Evolutionary conservation across 2,888 invertebrate genomes (phyloP).

Genomic region (Aquatica leii): DNA sequence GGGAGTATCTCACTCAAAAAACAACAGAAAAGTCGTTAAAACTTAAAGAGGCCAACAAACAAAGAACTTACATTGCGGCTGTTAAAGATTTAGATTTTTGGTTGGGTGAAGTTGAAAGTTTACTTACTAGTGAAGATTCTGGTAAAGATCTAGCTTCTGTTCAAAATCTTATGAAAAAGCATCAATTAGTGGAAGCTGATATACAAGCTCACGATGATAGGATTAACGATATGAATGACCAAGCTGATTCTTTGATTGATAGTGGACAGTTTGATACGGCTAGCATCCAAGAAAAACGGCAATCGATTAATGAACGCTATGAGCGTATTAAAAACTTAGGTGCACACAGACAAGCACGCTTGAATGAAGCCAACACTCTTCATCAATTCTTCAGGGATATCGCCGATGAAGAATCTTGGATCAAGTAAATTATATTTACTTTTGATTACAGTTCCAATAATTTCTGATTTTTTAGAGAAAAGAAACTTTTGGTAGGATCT

Average conservation of each 20-base stretch:
- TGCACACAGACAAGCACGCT: conserved; percentile 87
- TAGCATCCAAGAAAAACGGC: conserved; percentile 93
- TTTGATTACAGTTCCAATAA: background rate
- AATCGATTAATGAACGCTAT: conserved; percentile 96
- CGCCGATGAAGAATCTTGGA: conserved; percentile 99
- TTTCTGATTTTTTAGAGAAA: conserved; percentile 72
- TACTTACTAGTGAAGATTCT: conserved; percentile 94
- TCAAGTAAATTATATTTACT: conserved; percentile 71
- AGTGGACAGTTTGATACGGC: conserved; percentile 98
- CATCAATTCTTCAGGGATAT: conserved; percentile 99
- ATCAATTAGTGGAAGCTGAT: conserved; percentile 97
- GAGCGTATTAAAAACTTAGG: conserved; percentile 92
- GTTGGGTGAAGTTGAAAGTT: conserved; percentile 98
- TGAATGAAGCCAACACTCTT: conserved; percentile 96
- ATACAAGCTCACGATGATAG: conserved; percentile 96
- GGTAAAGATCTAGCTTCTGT: conserved; percentile 98
- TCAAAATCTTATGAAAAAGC: conserved; percentile 98
- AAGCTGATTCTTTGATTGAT: conserved; percentile 95
- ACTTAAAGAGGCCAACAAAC: conserved; percentile 98
- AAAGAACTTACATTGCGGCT: conserved; percentile 98
- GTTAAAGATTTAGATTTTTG: conserved; percentile 99
- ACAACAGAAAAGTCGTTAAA: conserved; percentile 98
- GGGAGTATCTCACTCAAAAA: conserved; percentile 98
- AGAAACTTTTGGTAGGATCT: conserved; percentile 95
- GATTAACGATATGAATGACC: conserved; percentile 92